Conservation (phyloP, 2,113 vertebrate species). For the Hippocampus abdominalis region DNA sequence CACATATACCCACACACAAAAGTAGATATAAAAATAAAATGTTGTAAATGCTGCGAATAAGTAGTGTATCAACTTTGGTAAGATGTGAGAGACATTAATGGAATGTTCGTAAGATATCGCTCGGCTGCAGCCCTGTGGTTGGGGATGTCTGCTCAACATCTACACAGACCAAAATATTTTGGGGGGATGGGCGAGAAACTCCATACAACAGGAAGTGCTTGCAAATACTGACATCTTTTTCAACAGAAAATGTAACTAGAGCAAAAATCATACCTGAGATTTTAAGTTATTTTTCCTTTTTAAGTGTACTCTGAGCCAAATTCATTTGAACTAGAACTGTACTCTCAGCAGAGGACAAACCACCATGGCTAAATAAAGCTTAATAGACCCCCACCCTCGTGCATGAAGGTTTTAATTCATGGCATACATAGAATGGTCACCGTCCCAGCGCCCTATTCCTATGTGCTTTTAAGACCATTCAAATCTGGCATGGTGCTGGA, state of each 20-base stretch:
- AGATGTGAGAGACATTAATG: neutral
- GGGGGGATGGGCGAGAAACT: neutral
- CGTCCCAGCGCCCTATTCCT: neutral
- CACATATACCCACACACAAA: neutral
- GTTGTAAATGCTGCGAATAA: neutral
- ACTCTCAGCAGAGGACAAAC: neutral
- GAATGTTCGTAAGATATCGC: neutral
- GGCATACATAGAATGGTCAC: neutral
- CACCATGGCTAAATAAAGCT: neutral
- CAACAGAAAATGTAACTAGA: neutral
- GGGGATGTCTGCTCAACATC: too few relatives aligned
- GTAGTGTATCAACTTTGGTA: neutral
- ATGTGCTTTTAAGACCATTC: neutral
- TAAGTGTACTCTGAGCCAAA: neutral
- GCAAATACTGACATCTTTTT: neutral
- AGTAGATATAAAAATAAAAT: neutral
- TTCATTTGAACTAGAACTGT: neutral
- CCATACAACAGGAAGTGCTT: neutral
- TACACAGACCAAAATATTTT: neutral
- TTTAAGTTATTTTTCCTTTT: neutral
- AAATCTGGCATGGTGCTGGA: neutral
- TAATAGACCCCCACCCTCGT: neutral
- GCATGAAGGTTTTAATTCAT: neutral
- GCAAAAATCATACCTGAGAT: neutral
- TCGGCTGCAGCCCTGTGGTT: too few relatives aligned